These are phyloP conservation scores for Sinhomidia bicolor DNA, from an alignment of 2,888 invertebrate species.

Conservation along the genomic window DNA sequence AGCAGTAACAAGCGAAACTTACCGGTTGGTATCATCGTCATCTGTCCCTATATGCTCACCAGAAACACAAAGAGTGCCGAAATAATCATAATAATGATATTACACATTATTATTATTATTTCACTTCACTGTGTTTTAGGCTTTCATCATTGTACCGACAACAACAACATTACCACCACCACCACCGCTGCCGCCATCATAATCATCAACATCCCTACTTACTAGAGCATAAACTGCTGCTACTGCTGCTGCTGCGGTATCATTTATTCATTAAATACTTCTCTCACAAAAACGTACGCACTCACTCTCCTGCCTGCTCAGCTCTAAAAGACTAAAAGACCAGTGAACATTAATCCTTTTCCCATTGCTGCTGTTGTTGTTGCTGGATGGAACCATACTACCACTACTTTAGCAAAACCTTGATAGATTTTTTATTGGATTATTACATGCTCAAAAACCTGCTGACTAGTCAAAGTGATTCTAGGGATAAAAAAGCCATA, in stretches of 20 bases:
- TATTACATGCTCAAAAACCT: background rate
- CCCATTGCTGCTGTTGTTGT: too few species aligned
- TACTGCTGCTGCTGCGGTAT: background rate
- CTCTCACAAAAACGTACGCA: background rate
- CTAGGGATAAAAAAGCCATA: background rate
- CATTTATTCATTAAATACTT: conserved; percentile 28
- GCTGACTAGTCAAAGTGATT: background rate
- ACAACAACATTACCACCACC: background rate
- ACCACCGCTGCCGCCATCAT: too few species aligned
- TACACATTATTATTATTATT: conserved; percentile 23
- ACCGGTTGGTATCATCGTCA: background rate
- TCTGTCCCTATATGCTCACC: background rate
- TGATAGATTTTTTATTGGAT: conserved; percentile 12
- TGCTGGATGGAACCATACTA: too few species aligned
- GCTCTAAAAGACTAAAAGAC: background rate
- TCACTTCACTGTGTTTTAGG: conserved; percentile 15
- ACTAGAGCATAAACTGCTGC: background rate
- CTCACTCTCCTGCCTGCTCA: too few species aligned
- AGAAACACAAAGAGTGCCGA: conserved; percentile 27
- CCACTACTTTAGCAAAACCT: too few species aligned
- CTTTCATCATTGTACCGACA: background rate
- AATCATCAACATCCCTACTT: too few species aligned
- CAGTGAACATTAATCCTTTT: background rate
- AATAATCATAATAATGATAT: conserved; percentile 39
- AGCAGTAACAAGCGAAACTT: background rate